These are phyloP conservation scores for Machimus rusticus DNA, from an alignment of 2,888 invertebrate genomes.

Conservation along the genomic window DNA sequence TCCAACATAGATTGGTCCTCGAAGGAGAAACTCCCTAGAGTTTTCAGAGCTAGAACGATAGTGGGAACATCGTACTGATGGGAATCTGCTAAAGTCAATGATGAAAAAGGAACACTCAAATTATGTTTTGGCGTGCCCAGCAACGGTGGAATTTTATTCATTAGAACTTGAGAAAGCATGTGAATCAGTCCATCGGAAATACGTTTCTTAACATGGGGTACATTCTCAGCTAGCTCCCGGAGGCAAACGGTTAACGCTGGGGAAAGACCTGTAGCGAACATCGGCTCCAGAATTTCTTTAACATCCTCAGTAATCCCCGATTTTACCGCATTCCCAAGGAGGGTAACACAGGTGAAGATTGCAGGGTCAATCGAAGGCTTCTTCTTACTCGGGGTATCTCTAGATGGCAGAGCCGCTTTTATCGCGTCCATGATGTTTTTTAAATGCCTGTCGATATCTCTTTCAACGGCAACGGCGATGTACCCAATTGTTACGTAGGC, in stretches of 20 bases:
- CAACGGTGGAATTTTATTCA: constrained; percentile 84
- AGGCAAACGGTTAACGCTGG: constrained; percentile 90
- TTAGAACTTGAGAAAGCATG: constrained; percentile 88
- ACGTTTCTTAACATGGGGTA: constrained; percentile 85
- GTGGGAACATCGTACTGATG: constrained; percentile 76
- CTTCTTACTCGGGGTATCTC: constrained; percentile 80
- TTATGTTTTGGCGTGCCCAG: constrained; percentile 73
- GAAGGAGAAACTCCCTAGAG: constrained; percentile 90
- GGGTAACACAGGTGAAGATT: constrained; percentile 91
- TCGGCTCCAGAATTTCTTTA: constrained; percentile 84
- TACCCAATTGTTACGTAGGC: constrained; percentile 92
- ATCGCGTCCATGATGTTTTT: constrained; percentile 87
- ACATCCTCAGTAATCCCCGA: constrained; percentile 80
- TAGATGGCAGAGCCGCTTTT: constrained; percentile 76
- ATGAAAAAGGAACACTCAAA: constrained; percentile 59
- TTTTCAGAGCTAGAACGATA: constrained; percentile 89
- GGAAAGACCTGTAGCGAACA: constrained; percentile 91
- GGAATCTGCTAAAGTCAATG: constrained; percentile 58
- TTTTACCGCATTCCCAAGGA: constrained; percentile 87
- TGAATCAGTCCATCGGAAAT: constrained; percentile 93
- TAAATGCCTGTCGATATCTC: constrained; percentile 80
- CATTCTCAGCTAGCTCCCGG: constrained; percentile 85
- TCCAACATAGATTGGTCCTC: constrained; percentile 90
- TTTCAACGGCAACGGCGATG: constrained; percentile 86
- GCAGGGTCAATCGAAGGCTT: constrained; percentile 80